These are phyloP conservation scores for Hemithea aestivaria DNA, from an alignment of 2,888 invertebrate species.

Conservation along the genomic window DNA sequence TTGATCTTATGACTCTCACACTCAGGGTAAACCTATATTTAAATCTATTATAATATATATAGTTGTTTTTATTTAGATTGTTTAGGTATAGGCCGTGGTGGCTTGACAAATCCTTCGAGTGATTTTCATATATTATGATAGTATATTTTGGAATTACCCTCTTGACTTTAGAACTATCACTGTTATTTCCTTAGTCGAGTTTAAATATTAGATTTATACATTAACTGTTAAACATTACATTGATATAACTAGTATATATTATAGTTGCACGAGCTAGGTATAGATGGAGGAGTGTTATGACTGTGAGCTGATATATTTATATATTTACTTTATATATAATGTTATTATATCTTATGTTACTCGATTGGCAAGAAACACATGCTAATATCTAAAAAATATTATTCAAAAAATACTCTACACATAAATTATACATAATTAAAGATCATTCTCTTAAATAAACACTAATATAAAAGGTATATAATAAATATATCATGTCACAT, in stretches of 20 bases:
- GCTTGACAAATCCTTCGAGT: slow-evolving; percentile 35
- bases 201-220: slow-evolving; percentile 42
- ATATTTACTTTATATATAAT: slow-evolving; percentile 6
- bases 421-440: not conserved
- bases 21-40: slow-evolving; percentile 69
- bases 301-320: slow-evolving; percentile 25
- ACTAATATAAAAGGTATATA: slow-evolving; percentile 1
- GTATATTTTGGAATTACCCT: slow-evolving; percentile 29
- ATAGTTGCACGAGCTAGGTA: slow-evolving; percentile 62
- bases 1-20: slow-evolving; percentile 73
- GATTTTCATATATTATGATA: slow-evolving; percentile 21
- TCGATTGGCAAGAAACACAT: not conserved
- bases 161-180: slow-evolving; percentile 39
- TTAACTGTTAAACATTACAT: slow-evolving; percentile 60
- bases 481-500: slow-evolving; percentile 34
- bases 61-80: slow-evolving; percentile 50
- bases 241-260: slow-evolving; percentile 52
- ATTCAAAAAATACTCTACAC: not conserved
- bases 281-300: slow-evolving; percentile 29
- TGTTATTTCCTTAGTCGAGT: slow-evolving; percentile 54
- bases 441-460: too few species aligned
- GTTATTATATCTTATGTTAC: not conserved
- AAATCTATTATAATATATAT: slow-evolving; percentile 57
- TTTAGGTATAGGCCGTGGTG: slow-evolving; percentile 54
- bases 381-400: not conserved